Evolutionary conservation across 2,888 invertebrate species (phyloP).

Genomic region (Sinodicranocentrus sp.): DNA sequence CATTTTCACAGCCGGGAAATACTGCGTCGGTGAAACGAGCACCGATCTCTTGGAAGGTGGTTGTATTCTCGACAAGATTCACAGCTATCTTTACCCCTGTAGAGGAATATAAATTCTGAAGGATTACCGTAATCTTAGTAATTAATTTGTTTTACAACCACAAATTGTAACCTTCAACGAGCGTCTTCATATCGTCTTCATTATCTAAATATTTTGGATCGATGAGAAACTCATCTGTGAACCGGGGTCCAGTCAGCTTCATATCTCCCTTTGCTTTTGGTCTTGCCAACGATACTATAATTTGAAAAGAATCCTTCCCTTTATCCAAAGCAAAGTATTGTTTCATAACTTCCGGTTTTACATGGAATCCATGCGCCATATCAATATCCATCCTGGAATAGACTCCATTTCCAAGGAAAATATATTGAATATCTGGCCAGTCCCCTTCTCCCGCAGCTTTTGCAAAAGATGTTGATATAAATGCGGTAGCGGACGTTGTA

Average conservation of each 20-base stretch:
- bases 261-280: conserved; percentile 70
- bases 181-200: conserved; percentile 67
- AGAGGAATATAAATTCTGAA: neutral
- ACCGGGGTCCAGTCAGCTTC: conserved; percentile 41
- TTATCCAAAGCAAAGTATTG: neutral
- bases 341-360: neutral
- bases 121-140: neutral
- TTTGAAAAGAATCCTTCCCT: conserved; percentile 33
- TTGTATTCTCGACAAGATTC: conserved; percentile 63
- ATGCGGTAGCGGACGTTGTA: conserved; percentile 71
- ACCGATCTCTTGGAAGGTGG: conserved; percentile 28
- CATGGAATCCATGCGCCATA: neutral
- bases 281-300: conserved; percentile 69
- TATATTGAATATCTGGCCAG: conserved; percentile 72
- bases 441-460: conserved; percentile 69
- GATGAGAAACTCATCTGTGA: too few relatives aligned
- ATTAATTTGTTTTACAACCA: too few relatives aligned
- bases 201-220: conserved; percentile 74
- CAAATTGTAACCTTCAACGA: conserved; percentile 75
- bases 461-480: conserved; percentile 67
- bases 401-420: neutral
- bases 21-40: conserved; percentile 49
- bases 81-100: conserved; percentile 64
- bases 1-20: conserved; percentile 69
- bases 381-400: neutral